Base-by-base conservation (phyloP, 2,888 invertebrate genomes). In the Ferdinandea cuprea region DNA sequence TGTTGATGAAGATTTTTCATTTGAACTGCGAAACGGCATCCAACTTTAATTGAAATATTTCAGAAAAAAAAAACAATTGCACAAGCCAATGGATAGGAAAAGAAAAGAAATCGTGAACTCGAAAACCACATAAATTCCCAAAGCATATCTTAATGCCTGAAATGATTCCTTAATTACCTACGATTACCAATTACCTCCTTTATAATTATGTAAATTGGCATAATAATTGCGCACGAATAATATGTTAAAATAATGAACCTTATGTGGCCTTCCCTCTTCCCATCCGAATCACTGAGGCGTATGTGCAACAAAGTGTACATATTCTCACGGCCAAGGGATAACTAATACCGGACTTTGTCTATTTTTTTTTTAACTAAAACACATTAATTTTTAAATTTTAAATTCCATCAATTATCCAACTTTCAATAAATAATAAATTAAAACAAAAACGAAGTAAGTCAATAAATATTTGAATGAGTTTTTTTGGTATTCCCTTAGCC, bases 291-390 rank as follows among this genome's bases (percentile, higher is more conserved):
- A 54, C 54, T 54, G 19, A 6, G 54, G 35, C 32, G 54, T 35
- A 35, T 37, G 54, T 19, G 35, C n/a, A 54, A 54, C 54, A 54
- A 17, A 35, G n/a, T 30, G 8, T 6, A 37, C n/a, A 13, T 37
- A 2, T 37, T 6, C 13, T n/a, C 13, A 37, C 11, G 13, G 11
- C 6, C 5, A 1, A 1, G 5, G 1, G n/a, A 0, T 13, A 37
- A n/a, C 11, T 37, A 37, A 37, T 11, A 3, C 48, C 2, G 9
- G 25, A 13, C 8, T 48, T 13, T 7, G 13, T 48, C 7, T 7
- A 13, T 3, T 1, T 13, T 13, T 25, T 13, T 7, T 48, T 28
- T 9, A n/a, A n/a, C n/a, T n/a, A n/a, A n/a, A n/a, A 7, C 28
- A 13, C 48, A 25, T 2, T 48, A 13, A 8, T 13, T 13, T 13